Evolutionary conservation across 1,140 invertebrate genomes (phyloP).

Genomic region (Magallana angulata): DNA sequence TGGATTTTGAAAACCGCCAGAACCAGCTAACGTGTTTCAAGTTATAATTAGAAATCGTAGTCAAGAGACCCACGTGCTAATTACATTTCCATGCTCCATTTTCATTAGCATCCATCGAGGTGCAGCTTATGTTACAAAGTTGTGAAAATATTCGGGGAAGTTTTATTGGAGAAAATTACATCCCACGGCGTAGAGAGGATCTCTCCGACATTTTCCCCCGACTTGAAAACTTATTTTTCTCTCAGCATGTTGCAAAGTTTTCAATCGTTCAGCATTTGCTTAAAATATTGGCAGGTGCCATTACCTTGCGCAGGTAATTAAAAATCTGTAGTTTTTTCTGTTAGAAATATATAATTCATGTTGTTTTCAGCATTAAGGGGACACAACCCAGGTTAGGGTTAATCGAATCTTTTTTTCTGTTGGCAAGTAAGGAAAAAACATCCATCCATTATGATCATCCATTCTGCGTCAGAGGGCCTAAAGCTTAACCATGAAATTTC

Average conservation of each 20-base stretch:
- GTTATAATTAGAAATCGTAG: constrained; percentile 20
- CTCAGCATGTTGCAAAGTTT: constrained; percentile 23
- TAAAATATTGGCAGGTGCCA: constrained; percentile 34
- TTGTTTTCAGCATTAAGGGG: constrained; percentile 21
- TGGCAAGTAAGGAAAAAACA: background rate
- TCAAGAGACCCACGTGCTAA: background rate
- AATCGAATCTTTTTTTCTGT: background rate
- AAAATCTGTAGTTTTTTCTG: constrained; percentile 12
- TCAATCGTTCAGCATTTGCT: constrained; percentile 18
- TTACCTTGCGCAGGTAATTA: constrained; percentile 32
- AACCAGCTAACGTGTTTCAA: constrained; percentile 1
- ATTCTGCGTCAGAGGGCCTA: background rate
- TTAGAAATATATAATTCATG: constrained; percentile 15
- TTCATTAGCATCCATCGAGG: constrained; percentile 33
- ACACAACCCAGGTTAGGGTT: background rate
- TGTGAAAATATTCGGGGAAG: constrained; percentile 28
- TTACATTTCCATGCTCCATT: constrained; percentile 35
- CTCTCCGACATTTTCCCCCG: background rate
- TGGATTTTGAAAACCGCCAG: background rate
- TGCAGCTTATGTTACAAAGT: constrained; percentile 33
- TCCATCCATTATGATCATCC: background rate
- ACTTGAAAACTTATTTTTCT: constrained; percentile 27
- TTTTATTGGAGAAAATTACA: constrained; percentile 19
- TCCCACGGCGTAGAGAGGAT: background rate
- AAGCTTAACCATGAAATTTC: background rate